phyloP scores from a whole-genome alignment of 2,797 vertebrate species.

The Tachyglossus aculeatus region DNA sequence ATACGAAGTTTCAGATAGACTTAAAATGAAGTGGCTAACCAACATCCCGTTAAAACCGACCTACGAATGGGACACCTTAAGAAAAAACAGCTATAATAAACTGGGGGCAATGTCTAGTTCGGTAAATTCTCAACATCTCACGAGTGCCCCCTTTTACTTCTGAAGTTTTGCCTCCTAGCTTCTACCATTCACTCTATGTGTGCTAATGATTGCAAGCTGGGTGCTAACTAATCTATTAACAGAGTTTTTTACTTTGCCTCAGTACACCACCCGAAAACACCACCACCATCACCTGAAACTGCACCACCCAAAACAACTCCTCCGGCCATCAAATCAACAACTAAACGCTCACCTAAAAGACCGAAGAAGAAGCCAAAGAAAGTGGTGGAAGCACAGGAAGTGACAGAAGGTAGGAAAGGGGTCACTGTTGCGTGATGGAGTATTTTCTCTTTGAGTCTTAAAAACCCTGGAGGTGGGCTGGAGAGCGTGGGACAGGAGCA shows the following conservation, averaged over 20 bases:
- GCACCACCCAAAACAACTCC: conserved; percentile 24
- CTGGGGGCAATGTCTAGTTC: too few species aligned
- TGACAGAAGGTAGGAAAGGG: conserved; percentile 73
- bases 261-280: conserved; percentile 46
- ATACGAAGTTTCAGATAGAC: too few species aligned
- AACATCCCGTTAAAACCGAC: too few species aligned
- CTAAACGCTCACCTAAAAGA: conserved; percentile 69
- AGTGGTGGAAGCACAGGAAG: conserved; percentile 68
- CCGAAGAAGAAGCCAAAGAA: conserved; percentile 67
- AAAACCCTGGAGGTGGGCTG: conserved; percentile 31
- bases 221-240: neutral
- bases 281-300: conserved; percentile 36
- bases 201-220: neutral
- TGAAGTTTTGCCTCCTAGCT: too few species aligned
- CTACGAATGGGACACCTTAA: too few species aligned
- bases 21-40: too few species aligned
- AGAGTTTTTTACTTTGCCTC: conserved; percentile 62
- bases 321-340: conserved; percentile 59
- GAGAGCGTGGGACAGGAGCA: conserved; percentile 40
- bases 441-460: conserved; percentile 48
- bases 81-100: too few species aligned
- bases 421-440: conserved; percentile 30
- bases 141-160: too few species aligned
- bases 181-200: too few species aligned
- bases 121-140: too few species aligned